Evolutionary conservation across 2,113 vertebrate species (phyloP), one percentile per base, ranked within the genome.

Genomic region (Pomatostomus ruficeps): DNA sequence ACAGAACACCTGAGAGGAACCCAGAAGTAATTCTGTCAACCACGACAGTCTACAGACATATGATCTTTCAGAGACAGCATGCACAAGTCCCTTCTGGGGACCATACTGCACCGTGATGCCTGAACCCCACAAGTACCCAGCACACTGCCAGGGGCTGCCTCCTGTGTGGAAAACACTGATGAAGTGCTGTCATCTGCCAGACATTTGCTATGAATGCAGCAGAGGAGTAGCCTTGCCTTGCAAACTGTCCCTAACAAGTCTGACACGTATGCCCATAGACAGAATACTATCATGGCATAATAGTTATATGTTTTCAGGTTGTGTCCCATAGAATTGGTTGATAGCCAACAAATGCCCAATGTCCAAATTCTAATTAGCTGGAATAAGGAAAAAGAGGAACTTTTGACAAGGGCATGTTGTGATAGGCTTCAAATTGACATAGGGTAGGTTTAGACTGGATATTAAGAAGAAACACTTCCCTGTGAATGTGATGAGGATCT

Each of bases 111-210:
- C 1, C 4, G 35, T 10, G 42, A 68, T 12, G 24, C 21, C 21
- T 7, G 3, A 62, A 48, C 12, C 16, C 25, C 25, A 2, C 1
- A 0, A 70, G 18, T 11, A 46, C 1, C 9, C 4, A 15, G 45
- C 45, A 58, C 9, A 9, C 3, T 59, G 35, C 8, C 11, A 17
- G 43, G 49, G 29, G 38, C 31, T 63, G 42, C 14, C 11, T 46
- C 6, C 55, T 12, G 2, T 7, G 5, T 22, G 48, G 16, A 84
- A 66, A 28, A 6, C 58, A 33, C 45, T 45, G 33, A 63, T 4
- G 7, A 63, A 81, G 14, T 12, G 13, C 25, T 81, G 29, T 9
- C 29, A 26, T 17, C 43, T 55, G 45, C 22, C 58, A 68, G 38
- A 23, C 1, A 9, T 49, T 54, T 65, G 23, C 36, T 55, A 22